Evolutionary conservation across 1,140 invertebrate genomes (phyloP), one percentile per base, ranked within the genome.

Genomic region (Sarcophaga peregrina): DNA sequence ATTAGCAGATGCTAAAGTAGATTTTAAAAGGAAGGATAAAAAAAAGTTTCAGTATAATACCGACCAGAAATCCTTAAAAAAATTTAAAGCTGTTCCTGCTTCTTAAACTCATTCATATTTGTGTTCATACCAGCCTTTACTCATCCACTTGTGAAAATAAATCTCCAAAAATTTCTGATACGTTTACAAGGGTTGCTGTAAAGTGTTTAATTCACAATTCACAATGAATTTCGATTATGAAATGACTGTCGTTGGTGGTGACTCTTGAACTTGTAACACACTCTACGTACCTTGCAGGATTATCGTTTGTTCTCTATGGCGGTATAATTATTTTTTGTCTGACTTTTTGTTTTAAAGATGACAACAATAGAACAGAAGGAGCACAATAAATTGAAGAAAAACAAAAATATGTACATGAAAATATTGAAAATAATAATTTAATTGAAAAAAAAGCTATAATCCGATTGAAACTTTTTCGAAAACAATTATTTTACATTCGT

Each of bases 381-480:
- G 13, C 10, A n/a, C 7, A 58, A 37, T 37, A 37, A 37, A 37
- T 37, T 37, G 25, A 37, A 52, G 13, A 52, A 68, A 68, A 20
- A 68, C 20, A 58, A 58, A 58, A 58, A 25, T 20, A 52, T 78
- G 17, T 46, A 47, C 13, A 76, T 9, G 50, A 45, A 78, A 52
- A 78, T 50, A 78, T 78, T 20, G 75, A 78, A 78, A 47, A 52
- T 78, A 50, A 78, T 78, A 78, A 78, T 78, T n/a, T 47, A 78
- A 78, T 78, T 78, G 75, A 52, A 52, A 52, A 78, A 37, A 50
- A 47, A 78, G 75, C 75, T 78, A 52, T 78, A 78, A 78, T 78
- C 47, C 75, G 75, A 78, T 78, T 78, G 50, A 78, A 50, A n/a
- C 75, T 78, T 50, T 47, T 78, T 78, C 75, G 50, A 78, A 78